These are phyloP conservation scores for Corythornis madagascariensis DNA, from an alignment of 2,113 vertebrate genomes.

Conservation along the genomic window DNA sequence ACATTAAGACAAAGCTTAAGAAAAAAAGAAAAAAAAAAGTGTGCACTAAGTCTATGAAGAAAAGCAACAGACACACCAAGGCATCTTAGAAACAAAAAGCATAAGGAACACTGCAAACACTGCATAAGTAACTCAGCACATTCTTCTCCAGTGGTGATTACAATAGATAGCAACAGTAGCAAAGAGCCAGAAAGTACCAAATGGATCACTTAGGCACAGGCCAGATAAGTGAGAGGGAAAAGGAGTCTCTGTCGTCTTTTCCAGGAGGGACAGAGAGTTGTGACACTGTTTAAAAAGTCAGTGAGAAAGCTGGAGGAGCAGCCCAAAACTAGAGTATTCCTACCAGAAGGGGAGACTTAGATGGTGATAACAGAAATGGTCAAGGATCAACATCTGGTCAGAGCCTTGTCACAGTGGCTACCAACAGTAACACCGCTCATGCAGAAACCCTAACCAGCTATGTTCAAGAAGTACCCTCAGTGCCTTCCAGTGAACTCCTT, in stretches of 20 bases:
- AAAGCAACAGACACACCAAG: conserved; percentile 70
- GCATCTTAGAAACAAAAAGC: conserved; percentile 88
- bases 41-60: conserved; percentile 84
- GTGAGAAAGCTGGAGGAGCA: conserved; percentile 15
- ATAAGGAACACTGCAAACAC: conserved; percentile 85
- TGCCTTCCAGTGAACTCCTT: conserved; percentile 37
- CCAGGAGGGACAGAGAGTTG: background rate
- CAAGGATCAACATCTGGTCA: conserved; percentile 25
- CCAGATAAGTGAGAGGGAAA: background rate
- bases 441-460: conserved; percentile 10
- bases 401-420: background rate
- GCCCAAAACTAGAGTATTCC: conserved; percentile 5
- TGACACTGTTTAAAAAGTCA: conserved; percentile 44
- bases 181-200: conserved; percentile 56
- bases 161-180: conserved; percentile 87
- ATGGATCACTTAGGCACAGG: conserved; percentile 21
- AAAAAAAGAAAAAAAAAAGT: conserved; percentile 80
- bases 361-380: background rate
- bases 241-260: background rate
- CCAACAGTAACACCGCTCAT: background rate
- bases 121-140: conserved; percentile 23
- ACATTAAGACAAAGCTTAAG: conserved; percentile 73
- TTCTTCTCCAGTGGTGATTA: conserved; percentile 82
- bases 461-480: conserved; percentile 39
- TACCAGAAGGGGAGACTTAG: background rate